Base-by-base conservation (phyloP, 2,888 invertebrate genomes). In the Charanyca ferruginea region DNA sequence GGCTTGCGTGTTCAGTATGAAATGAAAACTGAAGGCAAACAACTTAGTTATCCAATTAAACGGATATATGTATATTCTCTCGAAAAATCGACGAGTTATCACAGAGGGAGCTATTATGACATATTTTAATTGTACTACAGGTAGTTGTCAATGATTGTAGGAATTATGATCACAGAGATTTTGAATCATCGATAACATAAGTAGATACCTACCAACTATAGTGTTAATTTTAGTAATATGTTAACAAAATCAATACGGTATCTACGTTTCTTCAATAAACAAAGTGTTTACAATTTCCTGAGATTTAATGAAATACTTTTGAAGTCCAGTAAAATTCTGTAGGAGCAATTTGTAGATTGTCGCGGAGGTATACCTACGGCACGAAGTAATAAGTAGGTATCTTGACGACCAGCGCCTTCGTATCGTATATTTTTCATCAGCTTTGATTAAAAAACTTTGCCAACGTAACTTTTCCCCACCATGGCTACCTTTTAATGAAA, bases 381-480 rank as follows among this genome's bases (percentile, higher is more conserved):
- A 68, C 45, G 45, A 60, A 71, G 64, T 66, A 80, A 74, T 72
- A 81, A 75, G 73, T 64, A 70, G 63, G 53, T 73, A 77, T 61
- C 67, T 71, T 68, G 77, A 72, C 70, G 73, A 69, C 68, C 73
- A 67, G 48, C 67, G 77, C 72, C 67, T 67, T 62, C 61, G 80
- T 77, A 77, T 81, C 83, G 84, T 83, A 85, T 86, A 87, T 88
- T 88, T 89, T 87, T 89, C 89, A 88, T 88, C 87, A 87, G 84
- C 83, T 85, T 87, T 90, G 90, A 90, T 90, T 90, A 90, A 90
- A 90, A 90, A 90, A 90, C 87, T 90, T 90, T 87, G 73, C 71
- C 72, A 77, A 77, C 78, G 75, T 73, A 84, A 88, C 87, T 86
- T 87, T 84, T 77, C 69, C 79, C 66, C 62, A 70, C 63, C 61